These are phyloP conservation scores for Orientallactaga bullata DNA, from an alignment of 2,113 vertebrate species.

Conservation along the genomic window DNA sequence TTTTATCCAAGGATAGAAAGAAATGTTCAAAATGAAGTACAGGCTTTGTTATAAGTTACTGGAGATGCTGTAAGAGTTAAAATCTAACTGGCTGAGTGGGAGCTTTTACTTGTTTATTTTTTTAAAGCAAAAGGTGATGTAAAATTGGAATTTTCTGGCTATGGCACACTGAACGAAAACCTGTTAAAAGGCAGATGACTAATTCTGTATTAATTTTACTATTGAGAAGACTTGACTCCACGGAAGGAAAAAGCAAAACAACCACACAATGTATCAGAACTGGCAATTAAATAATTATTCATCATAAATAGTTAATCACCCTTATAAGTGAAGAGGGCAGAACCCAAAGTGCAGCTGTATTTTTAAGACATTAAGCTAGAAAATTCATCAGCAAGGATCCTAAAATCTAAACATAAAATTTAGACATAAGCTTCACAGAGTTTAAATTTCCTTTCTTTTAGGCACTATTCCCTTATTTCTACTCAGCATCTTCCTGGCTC, in stretches of 20 bases:
- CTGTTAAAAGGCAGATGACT: slow-evolving; percentile 81
- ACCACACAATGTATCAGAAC: slow-evolving; percentile 49
- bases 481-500: neutral
- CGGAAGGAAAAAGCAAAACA: slow-evolving; percentile 62
- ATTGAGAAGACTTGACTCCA: slow-evolving; percentile 68
- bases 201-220: slow-evolving; percentile 75
- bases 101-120: slow-evolving; percentile 59
- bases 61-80: slow-evolving; percentile 71
- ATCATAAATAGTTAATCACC: slow-evolving; percentile 76
- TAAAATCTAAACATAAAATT: slow-evolving; percentile 14
- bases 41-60: slow-evolving; percentile 81
- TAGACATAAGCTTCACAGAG: neutral
- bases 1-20: slow-evolving; percentile 83
- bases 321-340: slow-evolving; percentile 66
- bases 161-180: slow-evolving; percentile 76
- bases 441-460: neutral
- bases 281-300: slow-evolving; percentile 77
- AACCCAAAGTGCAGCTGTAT: slow-evolving; percentile 64
- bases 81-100: slow-evolving; percentile 71
- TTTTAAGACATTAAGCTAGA: slow-evolving; percentile 59
- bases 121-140: slow-evolving; percentile 74
- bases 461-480: neutral
- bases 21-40: slow-evolving; percentile 84
- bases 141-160: slow-evolving; percentile 83
- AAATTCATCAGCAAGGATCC: slow-evolving; percentile 52